Base-by-base conservation (phyloP, 2,888 invertebrate genomes). In the Thymelicus sylvestris region DNA sequence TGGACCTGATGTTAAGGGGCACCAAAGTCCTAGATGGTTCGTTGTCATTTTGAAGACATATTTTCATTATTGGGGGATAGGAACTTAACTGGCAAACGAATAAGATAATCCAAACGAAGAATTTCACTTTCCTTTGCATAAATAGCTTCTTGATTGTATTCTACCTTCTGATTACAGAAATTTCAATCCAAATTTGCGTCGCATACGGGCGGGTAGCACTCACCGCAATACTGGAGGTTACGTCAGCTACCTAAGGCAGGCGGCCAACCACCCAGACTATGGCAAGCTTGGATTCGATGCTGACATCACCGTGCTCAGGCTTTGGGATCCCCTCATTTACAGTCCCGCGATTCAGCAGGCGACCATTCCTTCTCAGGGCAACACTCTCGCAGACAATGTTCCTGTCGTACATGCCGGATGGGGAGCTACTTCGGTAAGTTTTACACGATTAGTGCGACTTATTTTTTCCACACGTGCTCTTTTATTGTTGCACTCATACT, bases 171-270 rank as follows among this genome's bases (percentile, higher is more conserved):
- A 66, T 78, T 78, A 0, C 76, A 87, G 86, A 4, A 60, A 70
- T 0, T 86, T 80, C 68, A 4, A 69, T 0, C 75, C 80, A 0
- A 12, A 41, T 0, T 61, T 66, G 19, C 85, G 88, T 6, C 88
- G 89, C 5, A 79, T 89, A 72, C 77, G 90, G n/a, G 87, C 86
- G 7, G 90, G 90, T 1, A 72, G 83, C 10, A 83, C 84, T 0
- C 78, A 75, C 74, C 83, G 87, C 6, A 83, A 85, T 73, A 71
- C 70, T 0, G 90, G 90, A 0, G 91, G 91, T 0, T 71, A 78
- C 5, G 24, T 90, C 7, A n/a, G 69, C 31, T 57, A 79, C 24
- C 78, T 86, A 0, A 8, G 31, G 0, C 13, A 41, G 0, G 81
- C 74, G 3, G 71, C 67, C 73, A 86, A 86, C 73, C 90, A 91